Evolutionary conservation across 2,797 vertebrate genomes (phyloP), one percentile per base, ranked within the genome.

Genomic region (Etheostoma nigrum): DNA sequence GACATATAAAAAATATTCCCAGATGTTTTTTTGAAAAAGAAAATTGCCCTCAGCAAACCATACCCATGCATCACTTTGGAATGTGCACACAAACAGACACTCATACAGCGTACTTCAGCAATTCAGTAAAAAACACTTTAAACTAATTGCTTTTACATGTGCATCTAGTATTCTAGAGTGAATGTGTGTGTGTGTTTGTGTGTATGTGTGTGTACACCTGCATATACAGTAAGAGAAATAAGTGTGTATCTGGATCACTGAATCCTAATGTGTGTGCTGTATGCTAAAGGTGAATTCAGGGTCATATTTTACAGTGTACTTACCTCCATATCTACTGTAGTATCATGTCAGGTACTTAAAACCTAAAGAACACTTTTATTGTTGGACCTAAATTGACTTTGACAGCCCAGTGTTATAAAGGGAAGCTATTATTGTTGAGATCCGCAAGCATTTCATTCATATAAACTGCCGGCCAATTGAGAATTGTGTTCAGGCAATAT

Each of bases 321-420:
- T 85, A 90, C 77, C 58, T 76, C 62, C 67, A 71, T 81, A 82
- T 81, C 85, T 83, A 63, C 67, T 84, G 69, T 72, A 85, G 81
- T 61, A 63, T 88, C 88, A 88, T 84, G 78, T 85, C 76, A 90
- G 63, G 73, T 88, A 90, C 86, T 91, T 91, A 87, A 88, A 89
- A 85, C 73, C 64, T 48, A 79, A 82, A 63, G 27, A 67, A 78
- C 71, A 78, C 49, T 77, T 91, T 92, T 87, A 92, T 85, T 36
- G 74, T 77, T 67, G 58, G 30, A 72, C 85, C 75, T 89, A 91
- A 93, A 93, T 92, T 87, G 79, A 70, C 82, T 87, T 75, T 89
- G 90, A 90, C 85, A 90, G 85, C 71, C 48, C 30, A 63, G 74
- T 63, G 72, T 79, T 67, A 80, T 67, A 79, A 83, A 74, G 65